Evolutionary conservation across 2,888 invertebrate genomes (phyloP).

Genomic region (Dryomyza anilis): DNA sequence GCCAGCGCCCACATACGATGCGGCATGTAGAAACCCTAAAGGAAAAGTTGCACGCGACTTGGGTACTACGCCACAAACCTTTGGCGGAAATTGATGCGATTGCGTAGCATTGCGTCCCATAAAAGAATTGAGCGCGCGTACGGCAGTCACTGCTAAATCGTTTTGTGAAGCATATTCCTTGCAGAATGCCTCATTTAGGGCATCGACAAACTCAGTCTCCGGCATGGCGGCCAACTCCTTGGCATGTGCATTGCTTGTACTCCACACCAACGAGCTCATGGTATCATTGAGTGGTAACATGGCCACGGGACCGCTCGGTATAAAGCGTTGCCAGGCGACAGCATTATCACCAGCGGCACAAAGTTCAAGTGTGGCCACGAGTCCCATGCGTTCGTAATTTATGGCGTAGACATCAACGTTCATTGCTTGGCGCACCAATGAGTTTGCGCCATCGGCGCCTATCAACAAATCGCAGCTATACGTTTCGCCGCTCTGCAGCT

Average conservation of each 20-base stretch:
- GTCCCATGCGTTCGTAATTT: constrained; percentile 87
- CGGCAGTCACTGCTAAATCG: constrained; percentile 53
- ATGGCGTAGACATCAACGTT: constrained; percentile 79
- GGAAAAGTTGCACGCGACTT: constrained; percentile 83
- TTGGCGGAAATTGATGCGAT: constrained; percentile 58
- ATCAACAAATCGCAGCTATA: constrained; percentile 77
- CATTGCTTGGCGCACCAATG: constrained; percentile 83
- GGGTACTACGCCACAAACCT: constrained; percentile 49
- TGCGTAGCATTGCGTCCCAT: constrained; percentile 53
- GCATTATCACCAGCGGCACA: constrained; percentile 79
- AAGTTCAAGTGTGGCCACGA: constrained; percentile 89
- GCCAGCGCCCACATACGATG: constrained; percentile 80
- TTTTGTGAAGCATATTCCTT: constrained; percentile 52
- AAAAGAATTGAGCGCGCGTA: constrained; percentile 64
- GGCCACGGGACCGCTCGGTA: constrained; percentile 91
- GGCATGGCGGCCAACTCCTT: constrained; percentile 72
- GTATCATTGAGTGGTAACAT: constrained; percentile 81
- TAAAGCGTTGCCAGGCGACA: constrained; percentile 95
- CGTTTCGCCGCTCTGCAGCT: constrained; percentile 68
- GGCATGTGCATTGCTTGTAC: constrained; percentile 76
- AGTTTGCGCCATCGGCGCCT: constrained; percentile 94
- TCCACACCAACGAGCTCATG: constrained; percentile 94
- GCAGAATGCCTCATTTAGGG: constrained; percentile 80
- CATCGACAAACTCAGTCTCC: constrained; percentile 83
- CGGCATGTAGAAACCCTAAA: constrained; percentile 87